These are phyloP conservation scores for Podarcis raffonei DNA, from an alignment of 2,113 vertebrate genomes.

Conservation along the genomic window DNA sequence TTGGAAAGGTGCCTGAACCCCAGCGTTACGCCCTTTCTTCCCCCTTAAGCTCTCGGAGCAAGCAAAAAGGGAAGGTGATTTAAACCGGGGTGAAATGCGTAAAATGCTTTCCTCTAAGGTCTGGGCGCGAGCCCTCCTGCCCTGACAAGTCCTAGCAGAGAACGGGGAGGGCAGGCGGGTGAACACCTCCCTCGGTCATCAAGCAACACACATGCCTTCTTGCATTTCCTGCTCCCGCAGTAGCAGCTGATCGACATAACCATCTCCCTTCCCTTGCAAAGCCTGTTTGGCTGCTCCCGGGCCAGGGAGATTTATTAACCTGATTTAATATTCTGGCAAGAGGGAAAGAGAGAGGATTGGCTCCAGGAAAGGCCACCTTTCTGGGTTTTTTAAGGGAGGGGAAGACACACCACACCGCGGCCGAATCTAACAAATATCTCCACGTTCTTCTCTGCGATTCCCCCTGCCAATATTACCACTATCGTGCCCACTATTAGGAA, in stretches of 20 bases:
- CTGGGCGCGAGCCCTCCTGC: neutral
- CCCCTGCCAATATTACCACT: too few species aligned
- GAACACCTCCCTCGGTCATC: neutral
- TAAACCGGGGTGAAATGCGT: neutral
- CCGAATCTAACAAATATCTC: neutral
- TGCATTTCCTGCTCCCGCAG: neutral
- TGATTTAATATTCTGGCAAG: neutral
- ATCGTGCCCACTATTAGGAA: too few species aligned
- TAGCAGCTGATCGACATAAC: neutral
- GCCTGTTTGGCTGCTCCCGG: conserved; percentile 55
- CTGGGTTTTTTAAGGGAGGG: too few species aligned
- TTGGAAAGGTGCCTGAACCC: neutral
- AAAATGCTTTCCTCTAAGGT: too few species aligned
- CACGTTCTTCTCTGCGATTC: rapidly evolving
- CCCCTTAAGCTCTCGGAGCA: too few species aligned
- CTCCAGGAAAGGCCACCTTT: neutral
- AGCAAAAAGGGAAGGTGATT: neutral
- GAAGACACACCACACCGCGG: too few species aligned
- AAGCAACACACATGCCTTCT: neutral
- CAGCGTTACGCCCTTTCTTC: rapidly evolving
- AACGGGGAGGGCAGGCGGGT: neutral
- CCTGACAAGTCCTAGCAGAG: neutral
- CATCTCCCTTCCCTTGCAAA: conserved; percentile 13
- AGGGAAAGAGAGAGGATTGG: neutral
- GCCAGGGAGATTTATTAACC: conserved; percentile 23